phyloP scores from a whole-genome alignment of 1,140 invertebrate genomes.

The Calycopis cecrops region DNA sequence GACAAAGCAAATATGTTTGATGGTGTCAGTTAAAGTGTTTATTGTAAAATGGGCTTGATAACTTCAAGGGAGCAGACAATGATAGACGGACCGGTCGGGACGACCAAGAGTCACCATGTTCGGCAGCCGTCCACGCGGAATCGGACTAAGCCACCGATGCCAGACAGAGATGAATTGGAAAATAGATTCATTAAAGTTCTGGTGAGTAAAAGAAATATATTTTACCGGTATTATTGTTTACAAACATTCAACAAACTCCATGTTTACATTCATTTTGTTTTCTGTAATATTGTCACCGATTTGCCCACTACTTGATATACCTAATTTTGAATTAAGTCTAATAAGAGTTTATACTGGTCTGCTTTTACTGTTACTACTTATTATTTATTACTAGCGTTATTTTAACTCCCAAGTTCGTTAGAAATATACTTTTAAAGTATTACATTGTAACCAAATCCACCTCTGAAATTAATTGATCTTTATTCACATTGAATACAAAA shows the following conservation, averaged over 20 bases:
- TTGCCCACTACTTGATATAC: not conserved
- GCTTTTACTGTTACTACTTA: not conserved
- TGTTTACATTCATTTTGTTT: constrained; percentile 19
- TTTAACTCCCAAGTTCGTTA: not conserved
- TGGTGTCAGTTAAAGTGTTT: constrained; percentile 47
- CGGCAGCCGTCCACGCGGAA: constrained; percentile 84
- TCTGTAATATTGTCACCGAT: not conserved
- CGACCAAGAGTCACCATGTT: constrained; percentile 72
- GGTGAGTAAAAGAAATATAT: constrained; percentile 79
- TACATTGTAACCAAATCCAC: too few species aligned
- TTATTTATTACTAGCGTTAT: not conserved
- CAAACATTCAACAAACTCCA: constrained; percentile 5
- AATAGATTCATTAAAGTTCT: constrained; percentile 95
- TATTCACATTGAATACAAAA: too few species aligned
- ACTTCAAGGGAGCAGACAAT: constrained; percentile 70
- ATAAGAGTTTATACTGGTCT: not conserved
- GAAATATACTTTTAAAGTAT: too few species aligned
- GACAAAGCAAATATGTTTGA: constrained; percentile 37
- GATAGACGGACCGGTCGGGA: constrained; percentile 65
- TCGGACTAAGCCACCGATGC: constrained; percentile 90
- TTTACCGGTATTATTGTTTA: constrained; percentile 39
- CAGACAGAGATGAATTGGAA: constrained; percentile 91
- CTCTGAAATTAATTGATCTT: too few species aligned
- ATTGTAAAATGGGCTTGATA: constrained; percentile 72
- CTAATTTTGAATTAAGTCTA: not conserved